Evolutionary conservation across 2,797 vertebrate species (phyloP), one percentile per base, ranked within the genome.

Genomic region (Emydoidea blandingii): DNA sequence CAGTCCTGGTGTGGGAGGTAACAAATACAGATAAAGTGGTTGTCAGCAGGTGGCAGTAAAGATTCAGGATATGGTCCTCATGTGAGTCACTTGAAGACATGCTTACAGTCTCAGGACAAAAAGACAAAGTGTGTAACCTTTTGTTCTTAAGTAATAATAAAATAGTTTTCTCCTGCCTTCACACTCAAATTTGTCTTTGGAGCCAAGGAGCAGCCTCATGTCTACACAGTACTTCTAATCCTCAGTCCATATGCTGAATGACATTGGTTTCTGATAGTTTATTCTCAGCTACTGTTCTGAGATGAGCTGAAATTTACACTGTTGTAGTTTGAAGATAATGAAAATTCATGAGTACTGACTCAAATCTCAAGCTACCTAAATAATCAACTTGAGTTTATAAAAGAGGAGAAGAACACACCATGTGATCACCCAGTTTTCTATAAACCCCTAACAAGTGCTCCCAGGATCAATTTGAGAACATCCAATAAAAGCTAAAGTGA

Each of bases 11-110:
- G 34, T 5, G 8, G 8, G 34, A 68, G 93, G 79, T 53, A 74
- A 52, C 14, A 1, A 0, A 2, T 18, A 15, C 0, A 56, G 53
- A 9, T 18, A 16, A 34, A 8, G 15, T 3, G 7, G 53, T 4
- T 25, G 41, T 31, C 89, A 86, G 89, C 54, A 89, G 87, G 19
- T 9, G 2, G 89, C 87, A 81, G 79, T 2, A 25, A 62, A 3
- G 53, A 65, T 8, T 37, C 19, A 5, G 8, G 37, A 82, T 54
- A 76, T 4, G n/a, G 10, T 5, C 10, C 29, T 81, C 8, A n/a
- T 3, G 50, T 53, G 74, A 50, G 44, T 14, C 57, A 27, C 15
- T 29, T 25, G 19, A 16, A 21, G 21, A 50, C 68, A 37, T 23
- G 12, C 3, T 56, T 15, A 4, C 0, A 0, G 29, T 54, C 41